A percentile compares a stretch with the other conserved stretches of the same genome.
These are phyloP conservation scores for Athalia cordata DNA, from an alignment of 2,888 invertebrate genomes.

Conservation along the genomic window DNA sequence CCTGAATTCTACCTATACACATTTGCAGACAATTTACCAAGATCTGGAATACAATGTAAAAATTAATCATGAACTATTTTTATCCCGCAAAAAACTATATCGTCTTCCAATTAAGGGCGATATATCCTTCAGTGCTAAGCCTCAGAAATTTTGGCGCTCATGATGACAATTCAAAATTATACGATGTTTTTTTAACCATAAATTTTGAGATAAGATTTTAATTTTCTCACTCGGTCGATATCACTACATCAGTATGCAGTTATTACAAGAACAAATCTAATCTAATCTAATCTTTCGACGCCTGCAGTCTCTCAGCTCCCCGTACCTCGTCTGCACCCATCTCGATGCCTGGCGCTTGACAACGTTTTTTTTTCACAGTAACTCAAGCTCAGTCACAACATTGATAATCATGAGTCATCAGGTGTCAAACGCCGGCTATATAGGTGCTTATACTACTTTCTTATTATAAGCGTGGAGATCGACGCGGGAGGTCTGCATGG, in stretches of 20 bases:
- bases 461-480: not conserved
- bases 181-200: too few species aligned
- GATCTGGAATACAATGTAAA: too few species aligned
- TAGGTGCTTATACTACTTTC: not conserved
- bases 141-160: too few species aligned
- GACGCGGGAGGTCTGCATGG: constrained; percentile 11
- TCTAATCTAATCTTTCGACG: constrained; percentile 7
- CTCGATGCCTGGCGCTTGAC: not conserved
- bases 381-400: constrained; percentile 29
- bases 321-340: constrained; percentile 11
- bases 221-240: not conserved
- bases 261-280: not conserved
- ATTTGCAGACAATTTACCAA: too few species aligned
- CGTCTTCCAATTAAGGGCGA: too few species aligned
- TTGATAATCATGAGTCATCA: constrained; percentile 14
- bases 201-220: too few species aligned
- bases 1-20: too few species aligned
- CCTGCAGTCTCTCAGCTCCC: not conserved
- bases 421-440: not conserved
- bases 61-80: too few species aligned
- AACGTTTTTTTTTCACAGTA: not conserved
- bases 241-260: not conserved
- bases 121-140: too few species aligned
- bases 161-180: too few species aligned
- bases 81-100: too few species aligned